A percentile compares a stretch with the other conserved stretches of the same genome.
These are phyloP conservation scores for Rhabdomys dilectus DNA, from an alignment of 2,113 vertebrate genomes.

Conservation along the genomic window DNA sequence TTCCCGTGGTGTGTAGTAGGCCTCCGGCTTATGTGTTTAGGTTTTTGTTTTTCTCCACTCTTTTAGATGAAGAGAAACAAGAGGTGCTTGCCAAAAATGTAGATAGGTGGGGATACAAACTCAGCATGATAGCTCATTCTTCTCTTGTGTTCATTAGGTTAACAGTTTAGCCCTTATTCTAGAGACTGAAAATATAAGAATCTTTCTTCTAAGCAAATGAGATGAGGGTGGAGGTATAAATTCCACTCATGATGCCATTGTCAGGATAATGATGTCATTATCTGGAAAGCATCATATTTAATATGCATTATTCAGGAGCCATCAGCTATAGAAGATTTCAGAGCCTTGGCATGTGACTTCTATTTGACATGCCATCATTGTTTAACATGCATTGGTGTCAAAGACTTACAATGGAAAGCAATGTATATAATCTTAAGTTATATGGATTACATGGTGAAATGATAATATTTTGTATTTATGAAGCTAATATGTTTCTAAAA, in stretches of 20 bases:
- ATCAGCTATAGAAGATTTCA: neutral
- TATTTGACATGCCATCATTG: neutral
- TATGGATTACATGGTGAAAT: neutral
- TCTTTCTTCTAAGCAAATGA: neutral
- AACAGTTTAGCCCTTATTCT: neutral
- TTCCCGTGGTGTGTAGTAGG: neutral
- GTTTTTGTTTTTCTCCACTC: neutral
- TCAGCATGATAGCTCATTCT: neutral
- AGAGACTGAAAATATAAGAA: conserved; percentile 23
- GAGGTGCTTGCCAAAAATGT: neutral
- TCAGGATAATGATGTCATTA: too few relatives aligned
- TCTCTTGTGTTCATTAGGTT: neutral
- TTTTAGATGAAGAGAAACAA: conserved; percentile 33
- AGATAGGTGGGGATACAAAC: neutral
- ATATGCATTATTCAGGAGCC: neutral
- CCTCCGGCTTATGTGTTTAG: neutral
- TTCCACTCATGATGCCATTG: neutral
- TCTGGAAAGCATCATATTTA: neutral
- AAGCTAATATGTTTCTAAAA: neutral
- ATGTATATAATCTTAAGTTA: neutral
- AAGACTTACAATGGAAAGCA: conserved; percentile 5
- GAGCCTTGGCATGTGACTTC: neutral
- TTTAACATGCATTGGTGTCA: neutral
- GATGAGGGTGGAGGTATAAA: neutral
- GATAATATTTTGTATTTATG: neutral